Conservation (phyloP, 1,140 invertebrate species). For the Nasonia longicornis region DNA sequence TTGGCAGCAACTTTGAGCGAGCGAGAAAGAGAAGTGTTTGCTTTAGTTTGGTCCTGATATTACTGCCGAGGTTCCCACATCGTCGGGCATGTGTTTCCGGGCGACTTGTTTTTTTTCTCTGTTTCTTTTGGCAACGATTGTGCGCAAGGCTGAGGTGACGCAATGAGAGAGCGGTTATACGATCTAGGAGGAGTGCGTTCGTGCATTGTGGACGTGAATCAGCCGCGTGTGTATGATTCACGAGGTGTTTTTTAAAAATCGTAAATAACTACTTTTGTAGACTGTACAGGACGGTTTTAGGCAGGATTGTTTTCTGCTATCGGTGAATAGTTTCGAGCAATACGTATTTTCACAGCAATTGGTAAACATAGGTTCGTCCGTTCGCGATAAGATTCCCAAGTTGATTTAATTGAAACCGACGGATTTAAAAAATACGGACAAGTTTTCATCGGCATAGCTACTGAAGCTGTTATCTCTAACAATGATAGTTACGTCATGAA, state of each 20-base stretch:
- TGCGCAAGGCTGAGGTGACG: not conserved
- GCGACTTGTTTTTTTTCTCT: not conserved
- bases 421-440: not conserved
- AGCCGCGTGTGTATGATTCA: slow-evolving; percentile 9
- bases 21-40: not conserved
- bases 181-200: not conserved
- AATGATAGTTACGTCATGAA: not conserved
- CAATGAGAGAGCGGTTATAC: not conserved
- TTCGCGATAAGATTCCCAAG: not conserved
- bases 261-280: slow-evolving; percentile 36
- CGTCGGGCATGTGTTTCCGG: not conserved
- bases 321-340: too few species aligned
- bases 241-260: not conserved
- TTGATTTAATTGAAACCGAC: not conserved
- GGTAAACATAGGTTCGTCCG: not conserved
- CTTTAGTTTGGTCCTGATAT: not conserved
- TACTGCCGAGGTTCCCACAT: not conserved
- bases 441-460: not conserved
- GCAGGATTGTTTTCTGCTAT: too few species aligned
- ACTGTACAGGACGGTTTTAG: not conserved
- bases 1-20: not conserved
- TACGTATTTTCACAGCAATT: too few species aligned
- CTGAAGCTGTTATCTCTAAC: not conserved
- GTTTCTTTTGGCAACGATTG: not conserved
- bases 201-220: not conserved